Evolutionary conservation across 2,113 vertebrate genomes (phyloP), one percentile per base, ranked within the genome.

Genomic region (Myrmophylax atrothorax): DNA sequence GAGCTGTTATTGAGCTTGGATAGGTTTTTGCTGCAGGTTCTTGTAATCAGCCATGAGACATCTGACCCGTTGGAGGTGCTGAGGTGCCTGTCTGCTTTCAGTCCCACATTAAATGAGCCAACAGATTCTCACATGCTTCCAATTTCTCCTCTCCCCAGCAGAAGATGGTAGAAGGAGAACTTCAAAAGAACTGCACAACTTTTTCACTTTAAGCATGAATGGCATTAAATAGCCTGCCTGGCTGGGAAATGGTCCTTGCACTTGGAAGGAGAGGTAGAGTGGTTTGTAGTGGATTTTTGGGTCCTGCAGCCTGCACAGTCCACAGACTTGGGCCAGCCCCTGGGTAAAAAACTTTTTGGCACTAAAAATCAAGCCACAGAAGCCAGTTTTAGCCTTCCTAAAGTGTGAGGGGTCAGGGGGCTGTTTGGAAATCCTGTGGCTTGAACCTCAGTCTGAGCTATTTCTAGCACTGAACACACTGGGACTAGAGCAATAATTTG

Each of bases 401-500:
- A 86, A 88, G 55, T 93, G 78, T 52, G 19, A 90, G 44, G 23
- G 75, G 74, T 95, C 79, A 83, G 37, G 52, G 52, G 88, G 26
- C 55, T 95, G 60, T 92, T 92, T 90, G 82, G 85, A 89, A 90
- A 93, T 81, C 23, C 60, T 84, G 76, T 84, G 90, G 49, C 60
- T 89, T 81, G 83, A 92, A 86, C 68, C 49, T 77, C 67, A 59
- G 28, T 79, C 46, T 78, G 75, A 90, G 42, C 76, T 93, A 70
- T 95, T 94, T 85, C 69, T 83, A 70, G 72, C 42, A 62, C 38
- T 62, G 72, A 83, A 69, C 76, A 50, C 47, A 44, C 22, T 40
- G 72, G 47, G 59, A 58, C 49, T 80, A 53, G 46, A 84, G 68
- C 42, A 92, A 64, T 88, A 67, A 69, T 84, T 86, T 90, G 59